Evolutionary conservation across 2,888 invertebrate genomes (phyloP).

Genomic region (Stegana nigrithorax): DNA sequence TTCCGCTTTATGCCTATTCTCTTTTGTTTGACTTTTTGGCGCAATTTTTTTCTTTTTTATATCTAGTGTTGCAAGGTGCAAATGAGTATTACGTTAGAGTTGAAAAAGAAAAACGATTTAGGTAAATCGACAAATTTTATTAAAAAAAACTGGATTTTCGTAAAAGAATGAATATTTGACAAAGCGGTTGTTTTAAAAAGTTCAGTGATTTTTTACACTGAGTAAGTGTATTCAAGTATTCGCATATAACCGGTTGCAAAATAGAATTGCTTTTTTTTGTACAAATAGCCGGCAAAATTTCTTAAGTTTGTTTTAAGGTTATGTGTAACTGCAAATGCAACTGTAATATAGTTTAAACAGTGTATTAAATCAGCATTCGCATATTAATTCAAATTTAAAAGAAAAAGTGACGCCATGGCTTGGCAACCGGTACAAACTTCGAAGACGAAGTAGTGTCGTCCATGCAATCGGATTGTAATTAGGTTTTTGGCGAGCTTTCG

Average conservation of each 20-base stretch:
- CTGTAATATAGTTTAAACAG: no score
- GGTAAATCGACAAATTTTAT: no score
- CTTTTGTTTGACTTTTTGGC: conserved; percentile 57
- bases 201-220: no score
- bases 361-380: no score
- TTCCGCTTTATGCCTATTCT: conserved; percentile 19
- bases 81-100: no score
- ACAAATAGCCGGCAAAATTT: not conserved
- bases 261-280: not conserved
- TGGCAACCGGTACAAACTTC: conserved; percentile 57
- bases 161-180: no score
- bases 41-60: conserved; percentile 45
- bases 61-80: conserved; percentile 22
- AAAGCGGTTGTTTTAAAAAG: no score
- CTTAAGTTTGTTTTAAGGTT: not conserved
- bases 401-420: no score
- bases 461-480: conserved; percentile 55
- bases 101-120: no score
- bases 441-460: conserved; percentile 63
- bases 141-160: no score
- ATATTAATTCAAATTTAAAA: no score
- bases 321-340: not conserved
- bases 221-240: not conserved
- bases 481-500: conserved; percentile 54
- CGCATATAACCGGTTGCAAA: not conserved